Evolutionary conservation across 2,113 vertebrate genomes (phyloP), one percentile per base, ranked within the genome.

Genomic region (Ancistrus triradiatus): DNA sequence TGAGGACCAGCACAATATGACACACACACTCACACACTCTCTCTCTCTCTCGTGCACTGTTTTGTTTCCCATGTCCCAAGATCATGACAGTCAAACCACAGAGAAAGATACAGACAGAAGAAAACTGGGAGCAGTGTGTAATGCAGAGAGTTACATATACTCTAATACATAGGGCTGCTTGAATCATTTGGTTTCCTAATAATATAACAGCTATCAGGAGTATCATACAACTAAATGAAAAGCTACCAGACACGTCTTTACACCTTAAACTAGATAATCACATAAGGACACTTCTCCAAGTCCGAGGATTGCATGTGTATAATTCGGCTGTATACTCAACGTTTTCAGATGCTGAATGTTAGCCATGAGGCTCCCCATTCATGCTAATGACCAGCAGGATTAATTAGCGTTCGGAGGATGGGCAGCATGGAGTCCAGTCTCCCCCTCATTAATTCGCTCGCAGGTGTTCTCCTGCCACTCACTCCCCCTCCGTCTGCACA

Each of bases 371-470:
- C 66, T 46, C 66, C 69, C 49, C 56, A 47, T 31, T 55, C 67
- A 72, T 46, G 59, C 74, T 85, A 84, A 85, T 82, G 76, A 74
- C 66, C 35, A n/a, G 74, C 76, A 69, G 82, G 77, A 87, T 80
- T 84, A 84, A 87, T 85, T 84, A 86, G 80, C 35, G 67, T 22
- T 6, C 76, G 81, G 72, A 78, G 74, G 79, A 82, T 63, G 75
- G 80, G 78, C 63, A 66, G 76, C 74, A 40, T 38, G 9, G 65
- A 63, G 65, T 68, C 73, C 80, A 27, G 73, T 74, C 60, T 69
- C 57, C 69, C 81, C 77, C 82, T 88, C 83, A 83, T 88, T 84
- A 87, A 77, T 84, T 76, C 65, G 67, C 80, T 71, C 77, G 78
- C 84, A 84, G 82, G 83, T 87, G 82, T 83, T 83, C 77, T 81